Evolutionary conservation across 2,888 invertebrate genomes (phyloP).

Genomic region (Brenthis hecate): DNA sequence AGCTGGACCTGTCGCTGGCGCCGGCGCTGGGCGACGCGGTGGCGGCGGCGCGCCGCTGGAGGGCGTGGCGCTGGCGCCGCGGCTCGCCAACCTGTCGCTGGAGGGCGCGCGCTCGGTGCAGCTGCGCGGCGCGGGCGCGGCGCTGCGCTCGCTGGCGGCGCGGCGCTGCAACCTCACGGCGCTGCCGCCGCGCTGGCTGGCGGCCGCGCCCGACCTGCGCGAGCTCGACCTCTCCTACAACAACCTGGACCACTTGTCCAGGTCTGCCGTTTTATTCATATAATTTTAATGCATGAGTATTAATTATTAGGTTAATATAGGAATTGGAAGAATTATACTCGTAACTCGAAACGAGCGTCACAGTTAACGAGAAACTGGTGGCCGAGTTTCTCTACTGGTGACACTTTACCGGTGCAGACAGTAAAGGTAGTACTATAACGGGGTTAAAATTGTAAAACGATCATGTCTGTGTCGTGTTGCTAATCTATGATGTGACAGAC

Average conservation of each 20-base stretch:
- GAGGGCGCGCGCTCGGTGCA: conserved; percentile 7
- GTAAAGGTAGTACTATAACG: no score
- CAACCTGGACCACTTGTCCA: conserved; percentile 33
- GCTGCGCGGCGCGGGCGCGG: conserved; percentile 34
- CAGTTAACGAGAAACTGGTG: no score
- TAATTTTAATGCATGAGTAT: no score
- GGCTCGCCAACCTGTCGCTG: conserved; percentile 32
- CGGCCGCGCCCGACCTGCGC: conserved; percentile 29
- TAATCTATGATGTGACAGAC: no score
- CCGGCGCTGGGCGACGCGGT: conserved; percentile 31
- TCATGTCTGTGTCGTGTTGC: no score
- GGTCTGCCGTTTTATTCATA: conserved; percentile 20
- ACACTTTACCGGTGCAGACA: no score
- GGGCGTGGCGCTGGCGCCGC: conserved; percentile 28
- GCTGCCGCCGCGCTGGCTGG: conserved; percentile 36
- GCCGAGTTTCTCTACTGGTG: no score
- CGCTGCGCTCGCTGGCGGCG: conserved; percentile 29
- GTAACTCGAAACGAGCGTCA: no score
- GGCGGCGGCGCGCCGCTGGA: conserved; percentile 38
- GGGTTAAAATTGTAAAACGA: no score
- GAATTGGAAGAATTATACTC: no score
- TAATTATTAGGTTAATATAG: no score
- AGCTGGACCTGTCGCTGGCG: conserved; percentile 30
- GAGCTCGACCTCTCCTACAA: conserved; percentile 37
- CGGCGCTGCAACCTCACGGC: conserved; percentile 24